Evolutionary conservation across 92 coral and sea anemone genomes (phyloP).

Genomic region (Virgularia gustaviana): DNA sequence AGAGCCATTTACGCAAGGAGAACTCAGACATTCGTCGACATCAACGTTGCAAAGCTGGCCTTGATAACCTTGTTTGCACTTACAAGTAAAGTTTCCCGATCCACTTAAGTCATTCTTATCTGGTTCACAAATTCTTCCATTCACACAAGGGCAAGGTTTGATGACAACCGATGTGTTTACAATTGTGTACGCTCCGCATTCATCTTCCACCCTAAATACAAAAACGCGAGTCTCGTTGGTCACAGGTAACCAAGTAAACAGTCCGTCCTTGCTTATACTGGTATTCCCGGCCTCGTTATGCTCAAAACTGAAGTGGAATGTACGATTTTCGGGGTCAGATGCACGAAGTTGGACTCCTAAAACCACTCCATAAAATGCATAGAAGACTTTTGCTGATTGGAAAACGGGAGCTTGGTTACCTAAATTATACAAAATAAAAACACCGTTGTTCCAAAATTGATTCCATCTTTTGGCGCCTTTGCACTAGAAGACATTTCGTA

Average conservation of each 20-base stretch:
- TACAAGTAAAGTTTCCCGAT: constrained; percentile 46
- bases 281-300: constrained; percentile 35
- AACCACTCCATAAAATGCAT: constrained; percentile 36
- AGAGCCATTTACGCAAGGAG: constrained; percentile 51
- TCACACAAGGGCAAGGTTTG: constrained; percentile 46
- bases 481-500: too few relatives aligned
- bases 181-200: constrained; percentile 40
- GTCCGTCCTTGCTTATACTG: neutral
- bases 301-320: constrained; percentile 31
- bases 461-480: too few relatives aligned
- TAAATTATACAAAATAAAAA: too few relatives aligned
- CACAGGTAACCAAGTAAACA: constrained; percentile 44
- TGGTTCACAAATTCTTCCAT: constrained; percentile 52
- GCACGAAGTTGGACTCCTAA: constrained; percentile 41
- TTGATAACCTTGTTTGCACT: constrained; percentile 46
- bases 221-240: constrained; percentile 19
- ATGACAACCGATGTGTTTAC: constrained; percentile 40
- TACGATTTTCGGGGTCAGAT: constrained; percentile 55
- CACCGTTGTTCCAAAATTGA: too few relatives aligned
- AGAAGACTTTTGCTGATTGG: constrained; percentile 18
- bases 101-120: constrained; percentile 44
- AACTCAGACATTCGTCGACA: constrained; percentile 52
- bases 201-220: constrained; percentile 52
- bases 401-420: constrained; percentile 48
- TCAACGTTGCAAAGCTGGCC: constrained; percentile 52